Evolutionary conservation across 1,140 invertebrate species (phyloP), one percentile per base, ranked within the genome.

Genomic region (Myzus persicae): DNA sequence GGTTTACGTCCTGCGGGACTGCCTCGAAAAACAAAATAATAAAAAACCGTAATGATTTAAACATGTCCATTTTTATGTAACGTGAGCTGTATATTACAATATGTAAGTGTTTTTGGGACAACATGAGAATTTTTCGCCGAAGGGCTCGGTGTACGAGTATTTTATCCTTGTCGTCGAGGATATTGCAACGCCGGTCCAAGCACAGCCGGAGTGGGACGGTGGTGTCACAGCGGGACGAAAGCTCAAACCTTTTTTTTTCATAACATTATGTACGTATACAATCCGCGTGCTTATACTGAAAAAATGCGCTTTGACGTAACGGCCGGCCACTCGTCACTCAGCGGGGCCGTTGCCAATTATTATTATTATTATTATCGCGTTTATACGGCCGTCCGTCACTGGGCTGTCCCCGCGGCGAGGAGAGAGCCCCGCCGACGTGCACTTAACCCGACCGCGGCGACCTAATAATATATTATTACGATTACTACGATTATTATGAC

Each of bases 321-420:
- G 91, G 91, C 38, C 36, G 38, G 26, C 91, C 91, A 93, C 91
- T 93, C 46, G 91, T 93, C 91, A 93, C 91, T 54, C 91, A 85
- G 91, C 91, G 81, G 91, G 91, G 36, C 42, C 44, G 14, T 91
- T 91, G 44, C 44, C 76, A 82, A 54, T 85, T 54, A 85, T 85
- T 36, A 31, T 91, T n/a, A 42, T 76, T 76, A 76, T n/a, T 67
- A 76, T 76, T 76, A n/a, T 76, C 59, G 59, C 44, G 48, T 84
- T 42, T 84, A 82, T 81, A 76, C 59, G 59, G 14, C 42, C 88
- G 88, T 59, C 88, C 88, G 88, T 90, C 87, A 89, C 46, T 42
- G n/a, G n/a, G 87, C 46, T 89, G 87, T 51, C 88, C 44, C 36
- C 88, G 88, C 26, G 22, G 88, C 22, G n/a, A 48, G 20, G 44